These are phyloP conservation scores for Catocala nupta DNA, from an alignment of 2,888 invertebrate species.

Conservation along the genomic window DNA sequence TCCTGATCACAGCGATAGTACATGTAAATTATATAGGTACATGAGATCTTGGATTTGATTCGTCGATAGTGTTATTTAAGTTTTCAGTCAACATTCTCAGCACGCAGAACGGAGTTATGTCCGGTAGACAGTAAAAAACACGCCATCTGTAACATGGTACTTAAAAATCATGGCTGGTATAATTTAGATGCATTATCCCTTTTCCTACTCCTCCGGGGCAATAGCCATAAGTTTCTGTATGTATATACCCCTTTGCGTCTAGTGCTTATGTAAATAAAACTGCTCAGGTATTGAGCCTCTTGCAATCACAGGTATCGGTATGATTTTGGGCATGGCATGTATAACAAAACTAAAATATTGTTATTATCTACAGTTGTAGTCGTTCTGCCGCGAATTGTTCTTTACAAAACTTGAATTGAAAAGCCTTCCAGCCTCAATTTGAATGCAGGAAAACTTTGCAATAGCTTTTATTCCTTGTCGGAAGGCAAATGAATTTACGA, in stretches of 20 bases:
- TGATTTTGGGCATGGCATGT: conserved; percentile 23
- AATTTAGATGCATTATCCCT: no score
- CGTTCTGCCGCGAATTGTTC: conserved; percentile 69
- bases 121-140: no score
- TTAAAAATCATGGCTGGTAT: no score
- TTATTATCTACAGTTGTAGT: conserved; percentile 61
- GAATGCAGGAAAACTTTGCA: conserved; percentile 81
- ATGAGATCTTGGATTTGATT: no score
- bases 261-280: not conserved
- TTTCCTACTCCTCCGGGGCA: no score
- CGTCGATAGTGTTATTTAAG: no score
- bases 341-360: conserved; percentile 57
- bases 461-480: conserved; percentile 79
- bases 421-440: conserved; percentile 78
- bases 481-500: conserved; percentile 80
- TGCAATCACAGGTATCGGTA: conserved; percentile 17
- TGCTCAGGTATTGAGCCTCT: conserved; percentile 10
- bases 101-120: no score
- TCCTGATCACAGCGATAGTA: no score
- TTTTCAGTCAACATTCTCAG: no score
- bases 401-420: conserved; percentile 80
- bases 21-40: no score
- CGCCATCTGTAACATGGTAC: no score
- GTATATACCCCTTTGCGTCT: not conserved
- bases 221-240: no score